Evolutionary conservation across 2,797 vertebrate genomes (phyloP).

Genomic region (Arrhamphus sclerolepis): DNA sequence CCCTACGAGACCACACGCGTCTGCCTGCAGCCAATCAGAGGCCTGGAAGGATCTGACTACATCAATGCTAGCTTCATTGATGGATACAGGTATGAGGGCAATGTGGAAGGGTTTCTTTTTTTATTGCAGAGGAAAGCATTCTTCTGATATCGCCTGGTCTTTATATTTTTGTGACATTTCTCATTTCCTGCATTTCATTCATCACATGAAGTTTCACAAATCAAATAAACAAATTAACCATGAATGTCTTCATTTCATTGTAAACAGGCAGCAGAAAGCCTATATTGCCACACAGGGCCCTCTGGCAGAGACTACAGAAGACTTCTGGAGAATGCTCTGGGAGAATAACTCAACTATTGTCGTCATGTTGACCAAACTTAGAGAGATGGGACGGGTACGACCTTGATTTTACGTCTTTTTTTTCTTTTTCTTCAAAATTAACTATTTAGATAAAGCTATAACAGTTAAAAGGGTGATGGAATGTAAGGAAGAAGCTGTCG

Average conservation of each 20-base stretch:
- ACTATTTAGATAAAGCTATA: too few relatives aligned
- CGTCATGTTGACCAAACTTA: conserved; percentile 96
- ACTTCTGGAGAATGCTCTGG: conserved; percentile 99
- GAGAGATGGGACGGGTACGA: conserved; percentile 95
- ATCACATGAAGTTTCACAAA: not conserved
- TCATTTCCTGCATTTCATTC: not conserved
- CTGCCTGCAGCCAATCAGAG: conserved; percentile 96
- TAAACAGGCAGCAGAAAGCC: conserved; percentile 91
- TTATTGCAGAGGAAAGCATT: too few relatives aligned
- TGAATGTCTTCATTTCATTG: not conserved
- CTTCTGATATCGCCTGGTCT: too few relatives aligned
- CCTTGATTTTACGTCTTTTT: not conserved
- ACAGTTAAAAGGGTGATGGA: not conserved
- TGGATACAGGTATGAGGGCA: conserved; percentile 88
- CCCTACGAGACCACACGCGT: conserved; percentile 96
- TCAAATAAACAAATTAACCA: conserved; percentile 3
- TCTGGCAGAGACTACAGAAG: conserved; percentile 94
- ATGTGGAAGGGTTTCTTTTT: too few relatives aligned
- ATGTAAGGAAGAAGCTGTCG: not conserved
- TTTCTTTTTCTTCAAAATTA: not conserved
- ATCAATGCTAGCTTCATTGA: conserved; percentile 97
- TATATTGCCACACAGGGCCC: conserved; percentile 97
- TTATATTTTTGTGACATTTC: not conserved
- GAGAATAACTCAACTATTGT: conserved; percentile 99
- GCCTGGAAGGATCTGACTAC: conserved; percentile 96